Percentiles rank a stretch among this genome's conserved stretches.
Evolutionary conservation across 2,113 vertebrate genomes (phyloP).

Genomic region (Edolisoma coerulescens): DNA sequence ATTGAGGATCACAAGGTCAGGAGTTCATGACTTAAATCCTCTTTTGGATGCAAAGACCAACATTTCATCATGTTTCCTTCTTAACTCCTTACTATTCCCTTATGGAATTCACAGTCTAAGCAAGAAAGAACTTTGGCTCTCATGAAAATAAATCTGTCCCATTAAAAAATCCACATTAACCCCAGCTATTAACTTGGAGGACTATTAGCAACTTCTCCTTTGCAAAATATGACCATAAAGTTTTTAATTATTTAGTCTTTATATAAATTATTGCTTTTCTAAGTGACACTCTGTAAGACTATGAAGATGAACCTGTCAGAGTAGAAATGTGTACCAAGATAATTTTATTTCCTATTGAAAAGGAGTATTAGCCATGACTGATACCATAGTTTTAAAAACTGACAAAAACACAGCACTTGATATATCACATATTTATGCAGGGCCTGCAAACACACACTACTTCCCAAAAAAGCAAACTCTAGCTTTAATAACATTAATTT

Average conservation of each 20-base stretch:
- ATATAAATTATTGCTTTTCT: neutral
- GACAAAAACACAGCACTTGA: neutral
- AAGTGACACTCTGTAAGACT: neutral
- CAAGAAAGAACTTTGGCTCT: constrained; percentile 22
- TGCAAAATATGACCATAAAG: neutral
- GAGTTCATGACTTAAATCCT: constrained; percentile 56
- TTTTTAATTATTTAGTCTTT: neutral
- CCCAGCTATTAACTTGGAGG: neutral
- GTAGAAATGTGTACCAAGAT: neutral
- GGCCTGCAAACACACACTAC: neutral
- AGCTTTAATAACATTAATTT: neutral
- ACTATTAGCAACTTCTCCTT: neutral
- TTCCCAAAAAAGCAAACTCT: neutral
- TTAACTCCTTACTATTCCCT: constrained; percentile 53
- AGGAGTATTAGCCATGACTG: rapidly evolving
- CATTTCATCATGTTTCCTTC: constrained; percentile 52
- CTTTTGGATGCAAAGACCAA: constrained; percentile 43
- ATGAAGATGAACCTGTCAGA: neutral
- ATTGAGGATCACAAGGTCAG: constrained; percentile 55
- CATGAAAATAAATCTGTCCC: constrained; percentile 33
- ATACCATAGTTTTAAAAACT: neutral
- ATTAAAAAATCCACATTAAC: constrained; percentile 39
- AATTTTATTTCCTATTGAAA: neutral
- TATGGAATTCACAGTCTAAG: constrained; percentile 52
- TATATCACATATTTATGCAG: neutral